Conservation (phyloP, 2,888 invertebrate species). For the Eulithis testata region DNA sequence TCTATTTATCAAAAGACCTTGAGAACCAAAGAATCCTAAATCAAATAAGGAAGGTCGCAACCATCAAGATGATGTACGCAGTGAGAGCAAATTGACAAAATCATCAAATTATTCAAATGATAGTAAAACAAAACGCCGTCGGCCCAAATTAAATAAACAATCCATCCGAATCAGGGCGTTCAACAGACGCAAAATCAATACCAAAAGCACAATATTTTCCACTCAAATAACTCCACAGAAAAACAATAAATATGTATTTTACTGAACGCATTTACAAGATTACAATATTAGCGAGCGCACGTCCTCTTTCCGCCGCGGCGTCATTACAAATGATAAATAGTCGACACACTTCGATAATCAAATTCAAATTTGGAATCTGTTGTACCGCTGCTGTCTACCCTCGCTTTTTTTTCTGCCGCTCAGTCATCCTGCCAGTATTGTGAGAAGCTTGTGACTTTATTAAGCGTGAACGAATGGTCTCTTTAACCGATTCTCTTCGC, state of each 20-base stretch:
- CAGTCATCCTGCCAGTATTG: slow-evolving; percentile 73
- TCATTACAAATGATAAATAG: slow-evolving; percentile 84
- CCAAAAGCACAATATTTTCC: slow-evolving; percentile 74
- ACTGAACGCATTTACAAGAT: slow-evolving; percentile 81
- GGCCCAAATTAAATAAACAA: slow-evolving; percentile 49
- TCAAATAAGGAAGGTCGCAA: slow-evolving; percentile 22
- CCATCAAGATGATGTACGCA: slow-evolving; percentile 29
- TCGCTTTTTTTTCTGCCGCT: slow-evolving; percentile 66
- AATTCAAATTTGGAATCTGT: slow-evolving; percentile 85
- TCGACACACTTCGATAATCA: slow-evolving; percentile 84
- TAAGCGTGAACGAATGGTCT: slow-evolving; percentile 81
- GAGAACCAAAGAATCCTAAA: slow-evolving; percentile 14
- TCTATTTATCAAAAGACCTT: slow-evolving; percentile 14
- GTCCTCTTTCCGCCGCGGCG: slow-evolving; percentile 69
- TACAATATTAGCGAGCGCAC: slow-evolving; percentile 79
- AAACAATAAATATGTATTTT: slow-evolving; percentile 78
- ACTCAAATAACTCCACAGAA: slow-evolving; percentile 67
- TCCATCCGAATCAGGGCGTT: slow-evolving; percentile 44
- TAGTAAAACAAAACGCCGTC: slow-evolving; percentile 36
- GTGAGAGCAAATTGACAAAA: slow-evolving; percentile 32
- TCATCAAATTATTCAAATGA: slow-evolving; percentile 41
- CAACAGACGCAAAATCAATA: slow-evolving; percentile 67
- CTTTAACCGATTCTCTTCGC: slow-evolving; percentile 84
- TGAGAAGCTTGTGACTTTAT: slow-evolving; percentile 83
- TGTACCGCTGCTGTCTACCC: slow-evolving; percentile 58